Evolutionary conservation across 2,113 vertebrate genomes (phyloP), one percentile per base, ranked within the genome.

Genomic region (Gobio gobio): DNA sequence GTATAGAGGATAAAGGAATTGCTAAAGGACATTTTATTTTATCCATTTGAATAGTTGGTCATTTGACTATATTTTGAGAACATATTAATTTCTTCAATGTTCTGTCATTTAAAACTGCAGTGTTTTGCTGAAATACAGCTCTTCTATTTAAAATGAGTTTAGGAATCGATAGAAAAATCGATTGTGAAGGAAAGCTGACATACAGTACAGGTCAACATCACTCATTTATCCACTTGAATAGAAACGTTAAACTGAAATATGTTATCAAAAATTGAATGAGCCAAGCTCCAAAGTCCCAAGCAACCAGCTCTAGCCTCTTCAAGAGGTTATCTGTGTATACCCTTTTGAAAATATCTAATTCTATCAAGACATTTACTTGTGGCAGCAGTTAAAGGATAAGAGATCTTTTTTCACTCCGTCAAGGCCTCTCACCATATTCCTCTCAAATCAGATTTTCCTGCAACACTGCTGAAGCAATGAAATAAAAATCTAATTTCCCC

Each of bases 401-500:
- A 81, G 79, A 56, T 83, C 22, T 82, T 88, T 56, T 87, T 83
- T 87, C 58, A 68, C 47, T n/a, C 51, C 24, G 77, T 84, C 83
- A 83, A 70, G 66, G 47, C 68, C 63, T 83, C 87, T 68, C 63
- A 36, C 78, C 59, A 64, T 87, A 49, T 76, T 78, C 47, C 80
- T 76, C 77, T 85, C 75, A 89, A 89, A 90, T 89, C 86, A 72
- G 77, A 88, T 91, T 88, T 83, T 64, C 49, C 73, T 29, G 61
- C 79, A 83, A 87, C 82, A 78, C 59, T 76, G 72, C 81, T 58
- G 87, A 89, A 89, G 88, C 87, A 58, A 82, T 78, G 90, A 90
- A 86, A 88, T 90, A 77, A 83, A 89, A 93, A 92, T 92, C 85
- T 88, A 91, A 93, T 92, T 93, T 93, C 76, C 86, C 79, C 36